Percentiles rank a stretch among this genome's conserved stretches.
phyloP scores from a whole-genome alignment of 2,113 vertebrate genomes.

The Donacobius atricapilla region DNA sequence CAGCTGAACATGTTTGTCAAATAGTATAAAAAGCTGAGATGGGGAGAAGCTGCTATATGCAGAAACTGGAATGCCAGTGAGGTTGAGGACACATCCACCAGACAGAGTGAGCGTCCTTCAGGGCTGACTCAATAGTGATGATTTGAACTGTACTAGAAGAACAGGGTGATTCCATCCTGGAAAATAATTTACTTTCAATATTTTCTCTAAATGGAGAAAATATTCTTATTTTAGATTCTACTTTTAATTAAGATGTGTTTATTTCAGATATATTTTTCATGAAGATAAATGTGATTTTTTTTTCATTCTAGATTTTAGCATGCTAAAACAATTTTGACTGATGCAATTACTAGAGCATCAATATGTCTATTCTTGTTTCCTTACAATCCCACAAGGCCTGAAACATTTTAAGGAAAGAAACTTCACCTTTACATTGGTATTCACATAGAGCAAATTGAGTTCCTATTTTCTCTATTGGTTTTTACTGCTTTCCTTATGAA shows the following conservation, averaged over 20 bases:
- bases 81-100: background rate
- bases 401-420: background rate
- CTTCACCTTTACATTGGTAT: background rate
- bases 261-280: background rate
- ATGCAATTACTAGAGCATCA: background rate
- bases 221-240: background rate
- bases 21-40: background rate
- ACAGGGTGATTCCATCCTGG: background rate
- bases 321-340: background rate
- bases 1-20: background rate
- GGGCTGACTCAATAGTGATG: background rate
- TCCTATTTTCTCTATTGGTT: background rate
- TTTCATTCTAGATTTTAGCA: background rate
- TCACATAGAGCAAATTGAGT: background rate
- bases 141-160: background rate
- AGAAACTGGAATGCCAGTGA: background rate
- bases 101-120: accelerated
- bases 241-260: background rate
- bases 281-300: background rate
- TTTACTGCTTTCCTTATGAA: background rate
- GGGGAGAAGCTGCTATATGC: background rate
- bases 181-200: background rate
- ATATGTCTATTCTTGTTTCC: background rate
- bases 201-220: background rate
- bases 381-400: background rate